Conservation (phyloP, 2,113 vertebrate genomes). For the Aptenodytes forsteri region DNA sequence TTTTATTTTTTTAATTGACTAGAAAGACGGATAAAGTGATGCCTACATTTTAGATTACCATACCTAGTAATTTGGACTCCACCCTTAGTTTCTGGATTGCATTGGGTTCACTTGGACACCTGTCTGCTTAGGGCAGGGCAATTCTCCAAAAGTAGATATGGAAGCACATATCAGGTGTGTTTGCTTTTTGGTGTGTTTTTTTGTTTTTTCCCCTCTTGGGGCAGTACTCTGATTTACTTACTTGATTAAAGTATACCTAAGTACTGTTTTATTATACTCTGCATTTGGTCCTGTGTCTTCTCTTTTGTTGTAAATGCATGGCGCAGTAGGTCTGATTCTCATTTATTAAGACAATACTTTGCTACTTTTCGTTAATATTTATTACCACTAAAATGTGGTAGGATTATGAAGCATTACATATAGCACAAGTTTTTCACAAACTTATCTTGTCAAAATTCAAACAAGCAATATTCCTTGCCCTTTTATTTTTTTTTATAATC, state of each 20-base stretch:
- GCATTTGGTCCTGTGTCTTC: not conserved
- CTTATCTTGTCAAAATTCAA: not conserved
- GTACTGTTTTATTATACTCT: not conserved
- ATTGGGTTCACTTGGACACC: not conserved
- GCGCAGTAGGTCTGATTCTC: not conserved
- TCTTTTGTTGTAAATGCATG: not conserved
- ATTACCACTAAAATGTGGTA: not conserved
- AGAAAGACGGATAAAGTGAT: not conserved
- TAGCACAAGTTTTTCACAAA: not conserved
- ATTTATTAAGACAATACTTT: not conserved
- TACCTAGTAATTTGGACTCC: not conserved
- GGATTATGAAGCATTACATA: not conserved
- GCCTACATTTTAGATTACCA: not conserved
- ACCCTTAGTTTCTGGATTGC: not conserved
- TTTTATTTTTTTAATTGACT: not conserved
- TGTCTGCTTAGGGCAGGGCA: not conserved
- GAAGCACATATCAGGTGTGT: not conserved
- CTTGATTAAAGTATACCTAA: not conserved
- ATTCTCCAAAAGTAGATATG: not conserved
- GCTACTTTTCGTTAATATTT: not conserved
- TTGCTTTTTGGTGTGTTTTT: not conserved
- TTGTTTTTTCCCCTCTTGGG: accelerated
- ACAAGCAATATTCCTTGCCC: not conserved
- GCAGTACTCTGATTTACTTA: not conserved
- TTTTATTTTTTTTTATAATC: not conserved